Percentiles rank a stretch among this genome's conserved stretches.
Evolutionary conservation across 2,888 invertebrate genomes (phyloP).

Genomic region (Idaea aversata): DNA sequence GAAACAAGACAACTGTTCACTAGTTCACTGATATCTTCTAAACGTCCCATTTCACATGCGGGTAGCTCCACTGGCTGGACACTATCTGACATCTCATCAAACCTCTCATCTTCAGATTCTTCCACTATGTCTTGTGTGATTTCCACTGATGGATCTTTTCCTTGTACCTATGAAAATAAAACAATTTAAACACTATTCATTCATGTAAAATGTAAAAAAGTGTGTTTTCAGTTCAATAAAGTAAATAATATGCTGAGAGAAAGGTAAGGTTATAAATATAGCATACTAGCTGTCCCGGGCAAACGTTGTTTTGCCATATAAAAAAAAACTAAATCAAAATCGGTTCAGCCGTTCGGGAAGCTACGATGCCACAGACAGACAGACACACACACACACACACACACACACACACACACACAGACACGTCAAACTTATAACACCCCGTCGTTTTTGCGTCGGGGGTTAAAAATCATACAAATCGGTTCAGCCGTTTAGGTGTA

Average conservation of each 20-base stretch:
- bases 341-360: too few relatives aligned
- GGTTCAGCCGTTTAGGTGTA: too few relatives aligned
- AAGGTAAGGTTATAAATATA: constrained; percentile 9
- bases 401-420: too few relatives aligned
- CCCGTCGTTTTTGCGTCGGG: too few relatives aligned
- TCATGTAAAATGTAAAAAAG: not conserved
- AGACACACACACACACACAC: too few relatives aligned
- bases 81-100: constrained; percentile 97
- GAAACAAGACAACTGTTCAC: constrained; percentile 93
- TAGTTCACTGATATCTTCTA: constrained; percentile 97
- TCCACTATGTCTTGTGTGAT: constrained; percentile 98
- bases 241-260: not conserved
- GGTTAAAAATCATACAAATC: too few relatives aligned
- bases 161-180: constrained; percentile 88
- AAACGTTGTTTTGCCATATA: too few relatives aligned
- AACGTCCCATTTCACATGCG: constrained; percentile 94
- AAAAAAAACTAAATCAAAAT: too few relatives aligned
- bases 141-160: constrained; percentile 98
- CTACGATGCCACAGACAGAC: too few relatives aligned
- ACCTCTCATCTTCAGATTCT: constrained; percentile 97
- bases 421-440: too few relatives aligned
- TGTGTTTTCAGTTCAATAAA: not conserved
- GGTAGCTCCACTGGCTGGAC: constrained; percentile 97
- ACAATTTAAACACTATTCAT: not conserved
- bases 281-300: too few relatives aligned